Percentiles rank a stretch among this genome's conserved stretches.
Conservation (phyloP, 2,113 vertebrate species). For the Halcyon malimbica region DNA sequence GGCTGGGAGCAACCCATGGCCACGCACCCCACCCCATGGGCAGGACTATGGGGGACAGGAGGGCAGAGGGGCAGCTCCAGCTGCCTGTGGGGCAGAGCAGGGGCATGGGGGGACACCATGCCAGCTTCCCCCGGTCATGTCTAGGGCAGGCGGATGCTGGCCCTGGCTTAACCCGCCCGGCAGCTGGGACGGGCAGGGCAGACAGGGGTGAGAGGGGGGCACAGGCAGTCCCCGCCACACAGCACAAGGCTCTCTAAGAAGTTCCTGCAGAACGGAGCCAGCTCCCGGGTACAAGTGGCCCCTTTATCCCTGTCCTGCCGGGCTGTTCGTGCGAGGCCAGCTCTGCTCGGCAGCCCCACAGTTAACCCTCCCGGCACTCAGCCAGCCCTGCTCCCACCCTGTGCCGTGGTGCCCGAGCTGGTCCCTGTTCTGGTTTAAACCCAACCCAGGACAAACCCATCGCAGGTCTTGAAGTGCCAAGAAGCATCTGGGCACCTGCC, state of each 20-base stretch:
- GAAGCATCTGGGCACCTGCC: not conserved
- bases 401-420: accelerated
- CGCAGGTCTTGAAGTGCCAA: accelerated
- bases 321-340: not conserved
- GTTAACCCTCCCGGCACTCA: conserved; percentile 7
- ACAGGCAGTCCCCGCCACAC: not conserved
- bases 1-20: not conserved
- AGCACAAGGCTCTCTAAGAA: conserved; percentile 53
- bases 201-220: not conserved
- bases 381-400: not conserved
- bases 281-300: conserved; percentile 22
- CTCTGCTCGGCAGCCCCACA: not conserved
- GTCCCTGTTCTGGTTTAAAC: not conserved
- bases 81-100: not conserved
- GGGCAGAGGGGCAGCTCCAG: not conserved
- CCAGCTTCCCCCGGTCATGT: not conserved
- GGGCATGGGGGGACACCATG: no score
- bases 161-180: not conserved
- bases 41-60: conserved; percentile 18
- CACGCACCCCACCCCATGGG: accelerated
- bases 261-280: not conserved
- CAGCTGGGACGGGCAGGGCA: not conserved
- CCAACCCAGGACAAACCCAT: not conserved
- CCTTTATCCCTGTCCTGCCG: conserved; percentile 17
- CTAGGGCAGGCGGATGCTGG: conserved; percentile 6